A percentile compares a stretch with the other conserved stretches of the same genome.
phyloP scores from a whole-genome alignment of 2,888 invertebrate genomes.

The Luffia ferchaultella region DNA sequence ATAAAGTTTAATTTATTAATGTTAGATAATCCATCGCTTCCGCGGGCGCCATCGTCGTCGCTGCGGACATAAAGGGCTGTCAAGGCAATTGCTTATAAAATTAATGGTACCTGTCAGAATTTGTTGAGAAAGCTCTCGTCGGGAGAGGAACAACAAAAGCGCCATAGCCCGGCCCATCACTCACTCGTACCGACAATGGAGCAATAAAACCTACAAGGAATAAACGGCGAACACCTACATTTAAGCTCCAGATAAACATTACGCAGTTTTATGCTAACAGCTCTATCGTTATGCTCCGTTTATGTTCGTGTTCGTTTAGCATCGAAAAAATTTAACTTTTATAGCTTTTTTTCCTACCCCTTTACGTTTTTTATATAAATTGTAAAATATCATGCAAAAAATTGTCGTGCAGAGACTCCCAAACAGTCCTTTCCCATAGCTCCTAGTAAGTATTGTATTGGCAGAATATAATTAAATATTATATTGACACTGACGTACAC shows the following conservation, averaged over 20 bases:
- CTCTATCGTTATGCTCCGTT: too few species aligned
- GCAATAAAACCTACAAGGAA: constrained; percentile 40
- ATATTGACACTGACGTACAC: too few species aligned
- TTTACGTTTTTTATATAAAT: too few species aligned
- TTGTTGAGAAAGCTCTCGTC: constrained; percentile 24
- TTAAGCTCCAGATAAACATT: constrained; percentile 3
- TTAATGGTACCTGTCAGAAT: constrained; percentile 43
- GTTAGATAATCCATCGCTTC: background rate
- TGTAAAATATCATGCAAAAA: too few species aligned
- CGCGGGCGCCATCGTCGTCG: constrained; percentile 11
- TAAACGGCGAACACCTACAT: constrained; percentile 6
- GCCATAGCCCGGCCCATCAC: constrained; percentile 35
- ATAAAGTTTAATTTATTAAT: background rate
- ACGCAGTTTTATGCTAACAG: constrained; percentile 2
- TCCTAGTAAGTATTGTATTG: too few species aligned
- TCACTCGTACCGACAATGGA: constrained; percentile 36
- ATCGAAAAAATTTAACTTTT: too few species aligned
- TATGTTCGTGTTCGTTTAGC: too few species aligned
- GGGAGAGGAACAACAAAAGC: constrained; percentile 23
- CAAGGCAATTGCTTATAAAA: constrained; percentile 24
- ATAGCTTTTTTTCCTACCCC: too few species aligned
- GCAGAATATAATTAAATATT: too few species aligned
- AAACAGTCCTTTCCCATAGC: too few species aligned
- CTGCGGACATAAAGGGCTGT: constrained; percentile 16
- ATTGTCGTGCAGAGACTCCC: too few species aligned